Evolutionary conservation across 2,888 invertebrate genomes (phyloP).

Genomic region (Tenthredo notha): DNA sequence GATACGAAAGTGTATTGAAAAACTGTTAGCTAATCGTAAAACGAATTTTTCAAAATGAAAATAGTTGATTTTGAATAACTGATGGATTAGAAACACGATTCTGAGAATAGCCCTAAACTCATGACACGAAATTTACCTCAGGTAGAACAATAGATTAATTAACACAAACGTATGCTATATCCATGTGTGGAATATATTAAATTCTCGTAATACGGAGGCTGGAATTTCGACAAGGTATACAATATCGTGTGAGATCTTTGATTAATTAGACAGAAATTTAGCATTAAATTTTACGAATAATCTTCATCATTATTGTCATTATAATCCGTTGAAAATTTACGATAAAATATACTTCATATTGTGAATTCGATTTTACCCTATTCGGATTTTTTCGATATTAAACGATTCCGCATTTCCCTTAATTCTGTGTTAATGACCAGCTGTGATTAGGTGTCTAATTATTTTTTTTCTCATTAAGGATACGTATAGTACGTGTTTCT

Average conservation of each 20-base stretch:
- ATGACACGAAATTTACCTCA: conserved; percentile 10
- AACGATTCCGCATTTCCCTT: neutral
- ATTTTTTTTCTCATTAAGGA: neutral
- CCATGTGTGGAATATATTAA: neutral
- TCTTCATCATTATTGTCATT: neutral
- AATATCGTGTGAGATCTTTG: neutral
- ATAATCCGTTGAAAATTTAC: neutral
- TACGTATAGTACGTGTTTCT: no score
- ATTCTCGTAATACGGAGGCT: neutral
- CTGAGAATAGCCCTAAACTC: neutral
- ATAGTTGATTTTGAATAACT: no score
- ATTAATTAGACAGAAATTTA: neutral
- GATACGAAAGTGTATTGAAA: no score
- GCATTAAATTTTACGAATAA: neutral
- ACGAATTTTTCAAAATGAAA: no score
- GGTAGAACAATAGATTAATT: conserved; percentile 1
- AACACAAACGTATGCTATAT: neutral
- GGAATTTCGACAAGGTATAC: neutral
- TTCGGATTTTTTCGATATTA: no score
- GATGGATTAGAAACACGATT: neutral
- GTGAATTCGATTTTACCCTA: neutral
- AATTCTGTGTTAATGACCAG: neutral
- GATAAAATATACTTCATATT: neutral
- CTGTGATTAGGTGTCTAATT: neutral
- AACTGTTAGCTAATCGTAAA: no score